A percentile compares a stretch with the other conserved stretches of the same genome.
These are phyloP conservation scores for Philypnodon macrostomus DNA, from an alignment of 2,797 vertebrate genomes.

Conservation along the genomic window DNA sequence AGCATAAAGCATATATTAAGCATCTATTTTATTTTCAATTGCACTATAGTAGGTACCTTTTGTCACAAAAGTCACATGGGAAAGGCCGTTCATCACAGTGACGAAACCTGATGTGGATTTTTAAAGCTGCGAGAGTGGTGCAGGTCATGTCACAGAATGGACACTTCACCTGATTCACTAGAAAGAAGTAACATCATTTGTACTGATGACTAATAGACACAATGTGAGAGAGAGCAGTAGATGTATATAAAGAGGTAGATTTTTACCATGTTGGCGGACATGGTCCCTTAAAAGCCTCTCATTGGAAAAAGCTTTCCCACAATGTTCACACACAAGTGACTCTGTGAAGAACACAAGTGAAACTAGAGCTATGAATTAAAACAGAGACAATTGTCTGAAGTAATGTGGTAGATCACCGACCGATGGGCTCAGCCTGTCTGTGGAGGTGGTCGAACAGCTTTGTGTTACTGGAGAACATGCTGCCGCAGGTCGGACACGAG, in stretches of 20 bases:
- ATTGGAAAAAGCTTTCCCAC: conserved; percentile 77
- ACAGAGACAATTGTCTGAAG: no score
- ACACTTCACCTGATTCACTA: conserved; percentile 74
- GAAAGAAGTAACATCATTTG: background rate
- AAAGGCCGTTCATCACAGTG: conserved; percentile 78
- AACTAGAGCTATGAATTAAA: background rate
- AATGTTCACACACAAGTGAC: conserved; percentile 76
- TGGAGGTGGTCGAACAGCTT: conserved; percentile 78
- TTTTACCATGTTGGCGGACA: conserved; percentile 69
- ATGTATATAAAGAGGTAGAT: no score
- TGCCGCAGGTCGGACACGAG: conserved; percentile 75
- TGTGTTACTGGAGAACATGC: conserved; percentile 81
- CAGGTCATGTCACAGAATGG: conserved; percentile 74
- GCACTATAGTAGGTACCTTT: conserved; percentile 45
- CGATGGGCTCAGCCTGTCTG: conserved; percentile 73
- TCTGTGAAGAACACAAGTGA: conserved; percentile 51
- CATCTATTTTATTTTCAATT: background rate
- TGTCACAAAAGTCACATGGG: conserved; percentile 77
- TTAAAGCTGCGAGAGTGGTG: conserved; percentile 75
- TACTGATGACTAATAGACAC: background rate
- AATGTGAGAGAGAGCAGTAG: background rate
- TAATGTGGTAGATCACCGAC: conserved; percentile 33
- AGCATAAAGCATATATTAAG: no score
- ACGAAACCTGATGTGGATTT: conserved; percentile 76
- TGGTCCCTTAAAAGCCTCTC: conserved; percentile 78